These are phyloP conservation scores for Amphiprion percula DNA, from an alignment of 2,113 vertebrate species.

Conservation along the genomic window DNA sequence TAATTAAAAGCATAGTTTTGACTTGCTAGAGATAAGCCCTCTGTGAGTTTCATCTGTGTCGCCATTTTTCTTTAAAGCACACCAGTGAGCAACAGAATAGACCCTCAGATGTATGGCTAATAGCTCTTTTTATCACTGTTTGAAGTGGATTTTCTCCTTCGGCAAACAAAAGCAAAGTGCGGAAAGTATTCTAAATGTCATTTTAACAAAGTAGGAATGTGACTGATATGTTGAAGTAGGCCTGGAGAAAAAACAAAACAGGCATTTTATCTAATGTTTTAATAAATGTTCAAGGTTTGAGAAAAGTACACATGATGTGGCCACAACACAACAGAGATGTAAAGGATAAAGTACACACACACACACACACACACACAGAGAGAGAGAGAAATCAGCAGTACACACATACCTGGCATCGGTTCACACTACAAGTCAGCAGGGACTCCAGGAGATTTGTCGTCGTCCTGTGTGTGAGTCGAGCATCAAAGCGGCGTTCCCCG, in stretches of 20 bases:
- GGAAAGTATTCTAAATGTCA: conserved; percentile 5
- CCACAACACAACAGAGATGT: background rate
- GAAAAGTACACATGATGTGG: background rate
- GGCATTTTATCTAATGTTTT: background rate
- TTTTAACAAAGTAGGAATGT: background rate
- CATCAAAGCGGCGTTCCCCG: conserved; percentile 67
- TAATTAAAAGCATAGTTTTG: background rate
- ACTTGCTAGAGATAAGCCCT: background rate
- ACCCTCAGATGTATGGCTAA: background rate
- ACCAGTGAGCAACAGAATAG: background rate
- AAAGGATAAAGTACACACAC: background rate
- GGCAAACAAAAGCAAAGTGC: background rate
- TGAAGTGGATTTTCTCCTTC: background rate
- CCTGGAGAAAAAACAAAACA: background rate
- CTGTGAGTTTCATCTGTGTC: background rate
- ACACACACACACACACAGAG: too few species aligned
- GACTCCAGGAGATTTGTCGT: conserved; percentile 68
- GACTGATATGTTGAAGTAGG: background rate
- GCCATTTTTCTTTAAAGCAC: background rate
- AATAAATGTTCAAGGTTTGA: background rate
- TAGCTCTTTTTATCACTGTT: background rate
- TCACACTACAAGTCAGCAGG: conserved; percentile 40
- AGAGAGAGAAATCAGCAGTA: conserved; percentile 3
- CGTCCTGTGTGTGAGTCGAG: conserved; percentile 45
- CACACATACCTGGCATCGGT: conserved; percentile 38